phyloP scores from a whole-genome alignment of 2,888 invertebrate genomes.

The Molanna angustata region DNA sequence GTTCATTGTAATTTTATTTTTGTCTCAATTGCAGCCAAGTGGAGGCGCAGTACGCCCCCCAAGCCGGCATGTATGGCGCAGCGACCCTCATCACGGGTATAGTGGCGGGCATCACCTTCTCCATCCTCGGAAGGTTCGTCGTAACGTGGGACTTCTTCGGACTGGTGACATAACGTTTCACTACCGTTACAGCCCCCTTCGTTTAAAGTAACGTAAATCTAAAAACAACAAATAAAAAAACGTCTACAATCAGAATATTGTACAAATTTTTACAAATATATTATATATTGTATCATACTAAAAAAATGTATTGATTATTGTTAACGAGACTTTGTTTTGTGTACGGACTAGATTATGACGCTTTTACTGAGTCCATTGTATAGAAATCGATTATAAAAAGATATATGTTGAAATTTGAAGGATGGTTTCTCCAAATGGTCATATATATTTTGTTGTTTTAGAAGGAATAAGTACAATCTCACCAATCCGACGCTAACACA shows the following conservation, averaged over 20 bases:
- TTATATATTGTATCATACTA: background rate
- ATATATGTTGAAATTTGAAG: no score
- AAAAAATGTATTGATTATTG: background rate
- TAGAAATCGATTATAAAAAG: no score
- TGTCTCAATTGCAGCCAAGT: constrained; percentile 60
- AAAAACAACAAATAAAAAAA: background rate
- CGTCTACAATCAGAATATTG: constrained; percentile 2
- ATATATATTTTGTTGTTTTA: no score
- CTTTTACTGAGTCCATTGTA: no score
- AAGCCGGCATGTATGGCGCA: constrained; percentile 95
- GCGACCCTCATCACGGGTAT: constrained; percentile 91
- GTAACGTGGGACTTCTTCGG: constrained; percentile 41
- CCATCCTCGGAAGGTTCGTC: constrained; percentile 66
- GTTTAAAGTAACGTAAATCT: background rate
- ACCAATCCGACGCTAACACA: no score
- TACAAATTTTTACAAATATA: constrained; percentile 10
- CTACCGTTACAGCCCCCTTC: background rate
- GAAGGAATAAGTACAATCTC: no score
- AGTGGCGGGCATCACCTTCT: constrained; percentile 75
- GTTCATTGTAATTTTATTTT: background rate
- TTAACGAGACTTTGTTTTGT: no score
- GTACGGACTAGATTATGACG: no score
- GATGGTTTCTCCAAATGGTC: no score
- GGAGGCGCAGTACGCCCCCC: constrained; percentile 75
- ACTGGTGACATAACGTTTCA: constrained; percentile 31